Conservation (phyloP, 2,797 vertebrate species). For the Alectoris magna region DNA sequence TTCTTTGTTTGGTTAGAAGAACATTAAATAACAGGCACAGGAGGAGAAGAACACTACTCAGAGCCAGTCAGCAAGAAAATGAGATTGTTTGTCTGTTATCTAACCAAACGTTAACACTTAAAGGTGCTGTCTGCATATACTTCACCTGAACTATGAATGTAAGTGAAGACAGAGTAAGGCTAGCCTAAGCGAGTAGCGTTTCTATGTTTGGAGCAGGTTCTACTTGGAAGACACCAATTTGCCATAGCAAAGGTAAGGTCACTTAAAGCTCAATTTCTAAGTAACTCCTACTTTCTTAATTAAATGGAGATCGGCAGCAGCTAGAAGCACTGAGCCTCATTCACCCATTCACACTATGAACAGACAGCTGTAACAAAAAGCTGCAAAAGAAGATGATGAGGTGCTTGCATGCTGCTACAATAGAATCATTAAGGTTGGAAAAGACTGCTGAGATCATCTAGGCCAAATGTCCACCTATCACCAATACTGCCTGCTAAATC, state of each 20-base stretch:
- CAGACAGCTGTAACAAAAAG: not conserved
- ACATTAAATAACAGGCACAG: not conserved
- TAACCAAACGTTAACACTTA: not conserved
- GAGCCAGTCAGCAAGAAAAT: not conserved
- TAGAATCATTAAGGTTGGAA: too few species aligned
- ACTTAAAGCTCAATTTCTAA: not conserved
- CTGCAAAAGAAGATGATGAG: not conserved
- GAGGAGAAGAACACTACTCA: not conserved
- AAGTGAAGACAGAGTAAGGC: not conserved
- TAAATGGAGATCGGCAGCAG: too few species aligned
- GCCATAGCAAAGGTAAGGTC: not conserved
- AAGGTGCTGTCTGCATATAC: fast-evolving
- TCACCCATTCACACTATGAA: not conserved
- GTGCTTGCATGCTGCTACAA: not conserved
- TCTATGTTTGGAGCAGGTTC: not conserved
- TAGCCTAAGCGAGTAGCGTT: not conserved
- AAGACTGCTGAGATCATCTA: too few species aligned
- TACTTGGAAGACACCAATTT: not conserved
- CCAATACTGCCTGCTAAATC: too few species aligned
- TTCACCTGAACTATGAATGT: not conserved
- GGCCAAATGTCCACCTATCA: too few species aligned
- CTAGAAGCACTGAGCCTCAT: not conserved
- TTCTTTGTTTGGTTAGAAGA: not conserved
- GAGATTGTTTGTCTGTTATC: not conserved
- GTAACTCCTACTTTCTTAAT: too few species aligned